Base-by-base conservation (phyloP, 2,797 vertebrate species). In the Momotus momota region DNA sequence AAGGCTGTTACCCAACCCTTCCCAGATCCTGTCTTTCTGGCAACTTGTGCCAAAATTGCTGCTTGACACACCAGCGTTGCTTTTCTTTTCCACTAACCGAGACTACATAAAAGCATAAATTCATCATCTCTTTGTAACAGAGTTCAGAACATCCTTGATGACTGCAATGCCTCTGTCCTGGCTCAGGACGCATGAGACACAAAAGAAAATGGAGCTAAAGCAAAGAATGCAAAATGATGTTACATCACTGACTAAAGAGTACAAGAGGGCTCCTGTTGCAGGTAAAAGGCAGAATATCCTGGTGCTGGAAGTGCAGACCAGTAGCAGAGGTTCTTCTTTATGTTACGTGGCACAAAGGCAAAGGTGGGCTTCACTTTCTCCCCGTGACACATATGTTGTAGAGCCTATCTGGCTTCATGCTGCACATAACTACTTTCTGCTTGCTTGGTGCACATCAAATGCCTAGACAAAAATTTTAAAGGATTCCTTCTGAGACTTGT, bases 11-110 rank as follows among this genome's bases (percentile, higher is more conserved):
- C 10, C 22, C 51, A 87, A 10, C 26, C 17, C 38, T 51, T 64
- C 29, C 45, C 60, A 79, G 69, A 40, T 72, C 31, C 33, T 6
- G 2, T 7, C 14, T 40, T 79, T 46, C 54, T 17, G 20, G 70
- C 31, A 73, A 29, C 25, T 55, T 54, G n/a, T 66, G 61, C 23
- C 60, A 49, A 60, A 90, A 92, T 35, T 48, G 3, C 27, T 81
- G 51, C 41, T 80, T 75, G 72, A 79, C 51, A 14, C 14, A 49
- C 70, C 41, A 82, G n/a, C 13, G 5, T 10, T 21, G 31, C 35
- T 82, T 96, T 81, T 60, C 16, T 93, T 95, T 97, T 81, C 84
- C 67, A 29, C 52, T 11, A n/a, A 67, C 5, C 45, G 77, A 83
- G 61, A 86, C 57, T 61, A 82, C 92, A 94, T 72, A 67, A 87